Evolutionary conservation across 2,113 vertebrate genomes (phyloP), one percentile per base, ranked within the genome.

Genomic region (Donacobius atricapilla): DNA sequence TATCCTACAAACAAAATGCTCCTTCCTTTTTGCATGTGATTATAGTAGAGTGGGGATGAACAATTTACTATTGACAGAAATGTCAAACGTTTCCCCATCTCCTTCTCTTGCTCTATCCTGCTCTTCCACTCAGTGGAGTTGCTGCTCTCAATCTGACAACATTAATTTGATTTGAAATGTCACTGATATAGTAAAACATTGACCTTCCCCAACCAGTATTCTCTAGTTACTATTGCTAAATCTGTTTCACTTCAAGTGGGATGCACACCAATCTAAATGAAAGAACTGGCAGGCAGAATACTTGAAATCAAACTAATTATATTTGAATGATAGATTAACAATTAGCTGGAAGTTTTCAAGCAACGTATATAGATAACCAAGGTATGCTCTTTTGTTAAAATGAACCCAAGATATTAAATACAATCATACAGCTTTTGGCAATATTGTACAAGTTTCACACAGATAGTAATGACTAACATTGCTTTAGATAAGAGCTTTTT

Each of bases 231-330:
- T 66, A 45, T 30, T 77, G 85, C 65, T 76, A 44, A 80, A 83
- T 47, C 25, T 70, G 39, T 68, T 90, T 48, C 71, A 9, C 37
- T 87, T 95, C 56, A 78, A 37, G 61, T 21, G 23, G 37, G 66
- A 71, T 14, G 37, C 30, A 58, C 66, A 63, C 35, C 18, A 70
- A 58, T n/a, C 48, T 87, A 87, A 90, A 92, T 76, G 65, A 96
- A 91, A 93, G 63, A 83, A 94, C 57, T 57, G 20, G 30, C 50
- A 96, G 45, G 76, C 93, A 91, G 84, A 72, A 48, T 65, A 72
- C 58, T 94, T 96, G 89, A 91, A 95, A 94, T 78, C 87, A 93
- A 94, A 91, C 63, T 91, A 90, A 63, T 90, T 94, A 85, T 95
- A 96, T 97, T 95, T 93, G 69, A 96, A 78, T 78, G 72, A 47